Percentiles rank a stretch among this genome's conserved stretches.
These are phyloP conservation scores for Coreius guichenoti DNA, from an alignment of 2,797 vertebrate species.

Conservation along the genomic window DNA sequence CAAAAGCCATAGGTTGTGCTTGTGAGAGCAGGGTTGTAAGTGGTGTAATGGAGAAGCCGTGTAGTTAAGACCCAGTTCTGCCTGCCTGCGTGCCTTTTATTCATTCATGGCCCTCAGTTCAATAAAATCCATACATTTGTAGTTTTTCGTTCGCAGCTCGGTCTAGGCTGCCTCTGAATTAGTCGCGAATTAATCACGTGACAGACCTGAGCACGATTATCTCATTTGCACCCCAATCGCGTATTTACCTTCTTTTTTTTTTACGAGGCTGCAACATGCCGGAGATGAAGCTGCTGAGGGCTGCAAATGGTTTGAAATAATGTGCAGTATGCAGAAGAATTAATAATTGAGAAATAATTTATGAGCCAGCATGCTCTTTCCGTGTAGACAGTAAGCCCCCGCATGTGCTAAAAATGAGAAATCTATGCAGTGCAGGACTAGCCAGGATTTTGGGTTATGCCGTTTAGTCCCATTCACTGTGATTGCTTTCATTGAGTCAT, in stretches of 20 bases:
- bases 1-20: slow-evolving; percentile 44
- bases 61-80: slow-evolving; percentile 40
- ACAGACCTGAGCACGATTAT: slow-evolving; percentile 37
- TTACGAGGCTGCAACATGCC: neutral
- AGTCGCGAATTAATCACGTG: slow-evolving; percentile 60
- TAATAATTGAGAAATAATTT: slow-evolving; percentile 51
- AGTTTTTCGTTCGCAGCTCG: slow-evolving; percentile 52
- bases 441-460: slow-evolving; percentile 45
- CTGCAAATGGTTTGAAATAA: slow-evolving; percentile 36
- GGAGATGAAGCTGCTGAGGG: slow-evolving; percentile 12
- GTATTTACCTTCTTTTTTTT: slow-evolving; percentile 33
- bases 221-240: slow-evolving; percentile 21
- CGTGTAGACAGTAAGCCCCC: slow-evolving; percentile 37
- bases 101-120: slow-evolving; percentile 55
- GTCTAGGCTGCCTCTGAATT: slow-evolving; percentile 56
- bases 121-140: slow-evolving; percentile 59
- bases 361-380: slow-evolving; percentile 42
- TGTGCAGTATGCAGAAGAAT: slow-evolving; percentile 41
- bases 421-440: slow-evolving; percentile 28
- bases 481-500: slow-evolving; percentile 5
- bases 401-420: slow-evolving; percentile 41
- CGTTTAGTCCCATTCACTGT: slow-evolving; percentile 12
- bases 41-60: slow-evolving; percentile 59
- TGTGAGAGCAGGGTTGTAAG: slow-evolving; percentile 33
- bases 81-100: slow-evolving; percentile 55